Base-by-base conservation (phyloP, 2,797 vertebrate species). In the Melanotaenia trifasciata region DNA sequence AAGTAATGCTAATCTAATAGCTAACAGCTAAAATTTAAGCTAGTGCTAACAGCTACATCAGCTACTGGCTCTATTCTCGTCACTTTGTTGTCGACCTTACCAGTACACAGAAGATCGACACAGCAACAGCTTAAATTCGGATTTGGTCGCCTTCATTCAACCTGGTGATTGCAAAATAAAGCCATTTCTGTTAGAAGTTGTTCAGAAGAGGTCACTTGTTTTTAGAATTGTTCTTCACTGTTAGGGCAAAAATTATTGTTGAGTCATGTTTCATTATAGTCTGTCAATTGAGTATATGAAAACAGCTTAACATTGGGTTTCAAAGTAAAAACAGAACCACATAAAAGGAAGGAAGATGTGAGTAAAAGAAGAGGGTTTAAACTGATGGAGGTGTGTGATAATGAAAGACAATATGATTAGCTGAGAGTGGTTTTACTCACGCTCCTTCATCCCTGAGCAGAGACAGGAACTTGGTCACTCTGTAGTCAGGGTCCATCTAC, bases 381-480 rank as follows among this genome's bases (percentile, higher is more conserved):
- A 8, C 1, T 51, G 57, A 71, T 56, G 56, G 38, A 40, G 67
- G 38, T 7, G 28, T 40, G 5, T 12, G 22, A 32, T 26, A 30
- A 58, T 60, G 40, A 32, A 32, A 72, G 12, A 50, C 6, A 32
- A 50, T 33, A 54, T 40, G 20, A 66, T 12, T n/a, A 62, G 78
- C 51, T 79, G 73, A 32, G 57, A 70, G 35, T 1, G 12, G 22
- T 0, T 67, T 80, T 95, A 99, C 98, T 98, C 89, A 99, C 97
- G 96, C 93, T 86, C 96, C 96, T 94, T 99, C 97, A 50, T 98
- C 96, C 94, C 95, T 92, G 70, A 99, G 93, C 81, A 99, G 96
- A 61, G 96, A 92, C 88, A 99, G 86, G 89, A 99, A 99, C 88
- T 99, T 99, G 84, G 92, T 94, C 83, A 99, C 98, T 67, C 98